A percentile compares a stretch with the other conserved stretches of the same genome.
phyloP scores from a whole-genome alignment of 2,888 invertebrate genomes.

The Parapristionchus giblindavisi region DNA sequence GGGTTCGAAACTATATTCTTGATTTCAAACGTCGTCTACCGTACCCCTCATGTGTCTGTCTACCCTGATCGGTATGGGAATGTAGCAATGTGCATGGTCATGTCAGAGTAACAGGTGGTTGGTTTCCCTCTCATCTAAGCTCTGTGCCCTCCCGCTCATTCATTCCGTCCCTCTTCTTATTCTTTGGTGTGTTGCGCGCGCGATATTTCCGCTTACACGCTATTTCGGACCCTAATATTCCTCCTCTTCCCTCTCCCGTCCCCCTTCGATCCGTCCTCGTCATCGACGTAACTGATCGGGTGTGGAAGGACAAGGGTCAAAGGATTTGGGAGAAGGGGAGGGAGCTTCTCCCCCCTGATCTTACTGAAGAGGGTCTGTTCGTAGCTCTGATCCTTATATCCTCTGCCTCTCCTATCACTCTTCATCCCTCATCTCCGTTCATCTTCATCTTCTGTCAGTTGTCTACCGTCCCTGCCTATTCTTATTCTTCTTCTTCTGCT shows the following conservation, averaged over 20 bases:
- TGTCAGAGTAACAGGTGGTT: too few species aligned
- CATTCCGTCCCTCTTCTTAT: too few species aligned
- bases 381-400: too few species aligned
- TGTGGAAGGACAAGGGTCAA: too few species aligned
- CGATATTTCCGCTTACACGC: neutral
- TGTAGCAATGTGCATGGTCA: too few species aligned
- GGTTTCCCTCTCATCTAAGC: too few species aligned
- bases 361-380: too few species aligned
- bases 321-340: neutral
- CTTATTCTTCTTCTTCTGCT: neutral
- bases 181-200: neutral
- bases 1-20: too few species aligned
- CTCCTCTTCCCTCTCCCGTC: neutral
- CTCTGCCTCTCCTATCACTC: conserved; percentile 25
- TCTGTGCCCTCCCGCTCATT: too few species aligned
- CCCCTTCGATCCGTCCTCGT: neutral
- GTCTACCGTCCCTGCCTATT: neutral
- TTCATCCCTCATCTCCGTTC: neutral
- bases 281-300: neutral
- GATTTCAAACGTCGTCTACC: too few species aligned
- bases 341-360: neutral
- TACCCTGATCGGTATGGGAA: too few species aligned
- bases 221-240: neutral
- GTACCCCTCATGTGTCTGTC: too few species aligned
- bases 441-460: neutral